Percentiles rank a stretch among this genome's conserved stretches.
phyloP scores from a whole-genome alignment of 1,140 invertebrate species.

The Caenorhabditis remanei region DNA sequence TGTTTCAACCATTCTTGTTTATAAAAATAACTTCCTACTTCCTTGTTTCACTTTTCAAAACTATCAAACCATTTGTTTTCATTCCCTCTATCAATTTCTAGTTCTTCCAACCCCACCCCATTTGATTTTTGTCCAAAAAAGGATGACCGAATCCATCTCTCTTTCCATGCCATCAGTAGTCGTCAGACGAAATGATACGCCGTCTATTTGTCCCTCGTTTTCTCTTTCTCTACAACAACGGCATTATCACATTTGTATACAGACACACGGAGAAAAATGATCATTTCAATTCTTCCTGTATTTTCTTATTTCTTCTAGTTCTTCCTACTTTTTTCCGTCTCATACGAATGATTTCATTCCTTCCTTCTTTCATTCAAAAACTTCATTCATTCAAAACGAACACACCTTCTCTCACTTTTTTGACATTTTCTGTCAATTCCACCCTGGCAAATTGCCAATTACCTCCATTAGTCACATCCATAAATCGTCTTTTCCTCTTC shows the following conservation, averaged over 20 bases:
- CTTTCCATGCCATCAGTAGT: conserved; percentile 13
- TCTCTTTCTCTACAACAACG: conserved; percentile 51
- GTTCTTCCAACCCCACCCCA: background rate
- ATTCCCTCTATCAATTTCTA: background rate
- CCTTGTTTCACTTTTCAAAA: background rate
- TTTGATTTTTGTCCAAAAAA: conserved; percentile 18
- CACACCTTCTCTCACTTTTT: background rate
- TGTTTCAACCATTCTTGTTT: too few species aligned
- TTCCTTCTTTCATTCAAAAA: background rate
- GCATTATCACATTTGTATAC: conserved; percentile 44
- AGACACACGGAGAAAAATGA: background rate
- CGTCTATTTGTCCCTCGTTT: conserved; percentile 26
- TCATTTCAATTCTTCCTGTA: conserved; percentile 16
- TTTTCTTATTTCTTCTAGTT: background rate
- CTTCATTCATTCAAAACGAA: background rate
- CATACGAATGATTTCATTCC: background rate
- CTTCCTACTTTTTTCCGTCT: background rate
- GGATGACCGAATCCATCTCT: background rate
- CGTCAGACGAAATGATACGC: conserved; percentile 42
- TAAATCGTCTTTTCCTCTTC: background rate
- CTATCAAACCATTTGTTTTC: background rate
- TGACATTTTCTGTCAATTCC: conserved; percentile 2
- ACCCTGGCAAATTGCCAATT: conserved; percentile 16
- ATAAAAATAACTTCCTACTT: background rate
- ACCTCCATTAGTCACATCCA: background rate